Evolutionary conservation across 2,888 invertebrate species (phyloP), one percentile per base, ranked within the genome.

Genomic region (Acanthosepion pharaonis): DNA sequence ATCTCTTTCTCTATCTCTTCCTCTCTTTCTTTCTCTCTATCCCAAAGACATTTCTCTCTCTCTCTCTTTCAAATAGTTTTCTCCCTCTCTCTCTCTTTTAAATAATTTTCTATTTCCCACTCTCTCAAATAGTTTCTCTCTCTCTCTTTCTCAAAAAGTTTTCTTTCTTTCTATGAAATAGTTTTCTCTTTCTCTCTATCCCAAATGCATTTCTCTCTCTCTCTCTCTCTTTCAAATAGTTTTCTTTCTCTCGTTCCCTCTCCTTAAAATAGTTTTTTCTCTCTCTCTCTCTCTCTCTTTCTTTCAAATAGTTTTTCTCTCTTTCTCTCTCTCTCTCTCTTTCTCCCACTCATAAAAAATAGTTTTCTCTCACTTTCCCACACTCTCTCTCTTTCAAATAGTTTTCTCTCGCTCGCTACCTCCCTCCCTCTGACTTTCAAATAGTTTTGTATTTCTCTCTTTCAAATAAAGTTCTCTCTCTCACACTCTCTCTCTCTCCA

Each of bases 11-110:
- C 33, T 49, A 20, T 93, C 51, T 91, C 42, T 51, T 20, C 59
- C 48, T 94, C n/a, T 64, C 28, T 78, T 55, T 94, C 49, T 51
- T 42, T 93, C 92, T 95, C 8, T 91, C 55, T 92, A 48, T 64
- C 91, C 55, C 33, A 91, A 53, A 53, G 0, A 64, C 55, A 93
- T 91, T 91, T 78, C 91, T 49, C 93, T 91, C n/a, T 42, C 49
- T n/a, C 42, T 42, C 42, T 93, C 55, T 92, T 91, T 91, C 78
- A 51, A 78, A 64, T 91, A 51, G n/a, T 55, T 53, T 28, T 55
- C 78, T 59, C 91, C 51, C 93, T 92, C 91, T 93, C 42, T 42
- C 9, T 48, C 48, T 42, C 92, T n/a, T 49, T 91, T 91, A 91
- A 42, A 42, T 42, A 42, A 42, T 42, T 42, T 42, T 42, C 42